Evolutionary conservation across 2,113 vertebrate species (phyloP).

Genomic region (Pangasianodon gigas): DNA sequence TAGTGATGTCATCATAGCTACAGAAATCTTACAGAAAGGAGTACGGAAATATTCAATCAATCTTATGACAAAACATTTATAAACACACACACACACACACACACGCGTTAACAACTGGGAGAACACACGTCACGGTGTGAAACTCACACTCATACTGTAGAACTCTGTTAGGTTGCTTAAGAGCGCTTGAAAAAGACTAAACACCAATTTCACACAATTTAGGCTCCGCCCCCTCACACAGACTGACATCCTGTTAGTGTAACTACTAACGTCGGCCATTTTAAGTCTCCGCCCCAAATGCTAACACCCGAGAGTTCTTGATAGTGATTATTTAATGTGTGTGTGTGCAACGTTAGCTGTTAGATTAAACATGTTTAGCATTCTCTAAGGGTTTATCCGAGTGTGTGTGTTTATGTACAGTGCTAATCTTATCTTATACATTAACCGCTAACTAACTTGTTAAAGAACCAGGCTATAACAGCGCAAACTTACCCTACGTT

Average conservation of each 20-base stretch:
- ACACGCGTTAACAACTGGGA: neutral
- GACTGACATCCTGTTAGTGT: neutral
- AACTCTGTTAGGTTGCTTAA: neutral
- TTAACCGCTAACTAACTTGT: neutral
- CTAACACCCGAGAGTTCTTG: neutral
- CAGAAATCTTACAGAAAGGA: neutral
- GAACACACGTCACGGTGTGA: neutral
- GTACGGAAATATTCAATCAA: neutral
- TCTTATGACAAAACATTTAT: neutral
- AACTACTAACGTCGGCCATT: neutral
- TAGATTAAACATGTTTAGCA: neutral
- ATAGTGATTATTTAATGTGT: no score
- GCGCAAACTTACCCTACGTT: neutral
- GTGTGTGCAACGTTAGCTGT: neutral
- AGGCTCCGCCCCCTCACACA: neutral
- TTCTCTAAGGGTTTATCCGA: neutral
- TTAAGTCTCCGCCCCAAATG: neutral
- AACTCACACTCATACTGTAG: neutral
- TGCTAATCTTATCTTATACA: neutral
- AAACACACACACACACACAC: conserved; percentile 7
- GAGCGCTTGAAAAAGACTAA: neutral
- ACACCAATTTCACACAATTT: neutral
- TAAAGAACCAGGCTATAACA: neutral
- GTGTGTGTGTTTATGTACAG: neutral
- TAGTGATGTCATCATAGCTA: neutral